Evolutionary conservation across 2,888 invertebrate genomes (phyloP).

Genomic region (Cephus pulcher): DNA sequence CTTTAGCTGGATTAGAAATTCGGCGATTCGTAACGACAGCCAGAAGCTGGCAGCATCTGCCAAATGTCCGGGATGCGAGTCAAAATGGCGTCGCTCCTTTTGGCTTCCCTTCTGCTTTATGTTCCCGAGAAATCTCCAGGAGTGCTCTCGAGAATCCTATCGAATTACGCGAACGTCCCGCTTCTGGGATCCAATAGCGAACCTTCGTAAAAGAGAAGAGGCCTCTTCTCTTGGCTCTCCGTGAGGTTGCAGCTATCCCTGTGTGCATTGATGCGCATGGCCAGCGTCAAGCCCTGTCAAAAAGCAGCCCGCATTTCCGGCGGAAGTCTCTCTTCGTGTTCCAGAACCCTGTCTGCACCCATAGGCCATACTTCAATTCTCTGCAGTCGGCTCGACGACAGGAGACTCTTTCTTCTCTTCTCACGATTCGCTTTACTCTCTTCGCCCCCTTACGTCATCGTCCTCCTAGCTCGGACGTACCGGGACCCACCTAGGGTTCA

Average conservation of each 20-base stretch:
- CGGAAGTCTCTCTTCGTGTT: conserved; percentile 44
- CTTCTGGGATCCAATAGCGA: neutral
- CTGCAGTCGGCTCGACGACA: neutral
- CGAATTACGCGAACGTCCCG: conserved; percentile 5
- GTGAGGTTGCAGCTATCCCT: neutral
- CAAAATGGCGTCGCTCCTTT: neutral
- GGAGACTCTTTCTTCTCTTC: neutral
- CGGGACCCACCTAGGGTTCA: neutral
- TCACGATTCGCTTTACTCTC: neutral
- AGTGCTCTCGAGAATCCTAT: conserved; percentile 8
- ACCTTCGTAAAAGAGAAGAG: neutral
- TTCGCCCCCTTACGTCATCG: conserved; percentile 45
- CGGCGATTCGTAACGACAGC: neutral
- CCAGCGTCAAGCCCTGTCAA: conserved; percentile 4
- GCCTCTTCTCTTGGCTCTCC: neutral
- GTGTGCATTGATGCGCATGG: neutral
- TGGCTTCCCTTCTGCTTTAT: conserved; percentile 3
- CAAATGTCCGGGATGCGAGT: neutral
- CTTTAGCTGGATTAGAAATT: neutral
- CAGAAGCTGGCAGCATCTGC: neutral
- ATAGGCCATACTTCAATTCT: conserved; percentile 53
- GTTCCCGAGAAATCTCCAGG: neutral
- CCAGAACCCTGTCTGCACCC: neutral
- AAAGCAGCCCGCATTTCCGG: conserved; percentile 56
- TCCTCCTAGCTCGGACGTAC: neutral